phyloP scores from a whole-genome alignment of 2,797 vertebrate genomes.

The Sebastes oblongus region DNA sequence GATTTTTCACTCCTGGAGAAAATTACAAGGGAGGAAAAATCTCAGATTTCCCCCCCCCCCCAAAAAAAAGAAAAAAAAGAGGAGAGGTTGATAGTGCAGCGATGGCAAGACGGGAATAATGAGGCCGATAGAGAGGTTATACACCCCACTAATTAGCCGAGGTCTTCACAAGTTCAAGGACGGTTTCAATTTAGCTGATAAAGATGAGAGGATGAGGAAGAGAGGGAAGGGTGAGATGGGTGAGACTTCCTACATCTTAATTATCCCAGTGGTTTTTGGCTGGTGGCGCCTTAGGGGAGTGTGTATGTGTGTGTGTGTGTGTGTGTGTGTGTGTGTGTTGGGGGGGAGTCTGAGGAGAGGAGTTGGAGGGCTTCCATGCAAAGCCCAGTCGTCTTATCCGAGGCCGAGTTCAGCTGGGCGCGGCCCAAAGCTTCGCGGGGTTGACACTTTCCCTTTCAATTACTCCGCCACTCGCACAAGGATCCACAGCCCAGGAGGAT shows the following conservation, averaged over 20 bases:
- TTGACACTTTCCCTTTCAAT: slow-evolving; percentile 76
- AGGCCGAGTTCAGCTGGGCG: slow-evolving; percentile 58
- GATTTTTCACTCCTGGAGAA: slow-evolving; percentile 22
- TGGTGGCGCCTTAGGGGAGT: slow-evolving; percentile 26
- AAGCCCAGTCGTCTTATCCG: slow-evolving; percentile 54
- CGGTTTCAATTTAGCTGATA: slow-evolving; percentile 80
- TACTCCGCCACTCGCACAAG: slow-evolving; percentile 41
- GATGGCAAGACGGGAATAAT: slow-evolving; percentile 64
- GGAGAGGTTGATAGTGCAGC: slow-evolving; percentile 40
- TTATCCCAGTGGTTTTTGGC: slow-evolving; percentile 70
- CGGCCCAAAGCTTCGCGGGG: slow-evolving; percentile 51
- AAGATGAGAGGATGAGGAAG: slow-evolving; percentile 70
- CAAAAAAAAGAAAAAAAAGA: neutral
- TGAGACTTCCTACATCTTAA: slow-evolving; percentile 73
- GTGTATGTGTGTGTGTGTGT: neutral
- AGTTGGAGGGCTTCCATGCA: slow-evolving; percentile 38
- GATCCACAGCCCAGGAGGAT: slow-evolving; percentile 42
- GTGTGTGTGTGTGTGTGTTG: neutral
- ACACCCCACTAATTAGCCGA: slow-evolving; percentile 70
- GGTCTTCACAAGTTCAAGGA: slow-evolving; percentile 82
- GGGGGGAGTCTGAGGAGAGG: neutral
- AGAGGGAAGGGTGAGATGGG: slow-evolving; percentile 48
- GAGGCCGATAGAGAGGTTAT: slow-evolving; percentile 71
- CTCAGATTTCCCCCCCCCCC: neutral
- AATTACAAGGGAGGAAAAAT: slow-evolving; percentile 22